A percentile compares a stretch with the other conserved stretches of the same genome.
Conservation (phyloP, 1,140 invertebrate genomes). For the Procambarus virginalis region DNA sequence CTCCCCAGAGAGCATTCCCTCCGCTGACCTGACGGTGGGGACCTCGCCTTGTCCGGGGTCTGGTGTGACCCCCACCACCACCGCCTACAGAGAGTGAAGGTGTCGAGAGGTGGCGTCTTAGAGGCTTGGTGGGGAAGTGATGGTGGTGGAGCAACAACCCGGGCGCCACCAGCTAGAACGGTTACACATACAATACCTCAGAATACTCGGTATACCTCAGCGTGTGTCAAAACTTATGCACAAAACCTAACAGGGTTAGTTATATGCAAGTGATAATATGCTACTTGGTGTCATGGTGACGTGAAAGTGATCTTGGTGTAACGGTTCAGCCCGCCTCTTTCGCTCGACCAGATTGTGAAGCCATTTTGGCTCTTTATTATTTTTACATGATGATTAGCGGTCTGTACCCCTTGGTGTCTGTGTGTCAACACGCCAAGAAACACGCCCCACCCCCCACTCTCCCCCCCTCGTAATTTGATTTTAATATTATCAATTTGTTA, state of each 20-base stretch:
- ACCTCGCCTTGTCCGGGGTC: conserved; percentile 24
- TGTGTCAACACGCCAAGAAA: conserved; percentile 27
- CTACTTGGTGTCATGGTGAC: conserved; percentile 55
- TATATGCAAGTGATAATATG: conserved; percentile 65
- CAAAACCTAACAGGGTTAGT: conserved; percentile 67
- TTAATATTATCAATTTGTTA: neutral
- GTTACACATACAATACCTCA: conserved; percentile 56
- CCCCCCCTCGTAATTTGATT: conserved; percentile 18
- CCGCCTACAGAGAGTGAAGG: conserved; percentile 36
- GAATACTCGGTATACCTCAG: conserved; percentile 65
- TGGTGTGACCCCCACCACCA: conserved; percentile 29
- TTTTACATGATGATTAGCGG: conserved; percentile 62
- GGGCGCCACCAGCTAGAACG: conserved; percentile 15
- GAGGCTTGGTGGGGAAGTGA: conserved; percentile 9
- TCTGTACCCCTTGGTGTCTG: conserved; percentile 30
- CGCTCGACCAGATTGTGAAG: conserved; percentile 42
- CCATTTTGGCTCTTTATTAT: conserved; percentile 58
- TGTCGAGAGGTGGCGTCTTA: conserved; percentile 19
- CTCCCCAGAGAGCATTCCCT: neutral
- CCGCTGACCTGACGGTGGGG: conserved; percentile 15
- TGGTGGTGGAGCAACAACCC: conserved; percentile 38
- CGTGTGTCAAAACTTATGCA: conserved; percentile 67
- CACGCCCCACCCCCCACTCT: neutral
- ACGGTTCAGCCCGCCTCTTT: conserved; percentile 35
- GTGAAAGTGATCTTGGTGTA: conserved; percentile 32